Evolutionary conservation across 64 coral and sea anemone species (phyloP).

Genomic region (Porites lutea): DNA sequence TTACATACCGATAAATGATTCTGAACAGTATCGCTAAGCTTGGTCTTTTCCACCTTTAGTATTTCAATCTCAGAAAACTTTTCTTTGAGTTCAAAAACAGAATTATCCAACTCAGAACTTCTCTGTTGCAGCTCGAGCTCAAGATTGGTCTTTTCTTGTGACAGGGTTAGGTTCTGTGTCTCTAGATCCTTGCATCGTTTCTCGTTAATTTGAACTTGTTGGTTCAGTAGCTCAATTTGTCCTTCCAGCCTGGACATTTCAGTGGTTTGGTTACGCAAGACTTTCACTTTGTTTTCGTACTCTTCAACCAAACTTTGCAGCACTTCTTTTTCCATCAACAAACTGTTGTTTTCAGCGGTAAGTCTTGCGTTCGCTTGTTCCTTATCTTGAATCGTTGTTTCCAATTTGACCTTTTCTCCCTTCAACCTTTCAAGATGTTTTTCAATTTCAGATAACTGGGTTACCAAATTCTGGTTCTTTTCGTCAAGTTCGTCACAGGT

Average conservation of each 20-base stretch:
- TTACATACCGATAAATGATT: constrained; percentile 18
- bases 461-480: constrained; percentile 66
- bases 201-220: constrained; percentile 30
- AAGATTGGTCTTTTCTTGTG: constrained; percentile 69
- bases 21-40: constrained; percentile 58
- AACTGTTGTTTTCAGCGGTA: constrained; percentile 40
- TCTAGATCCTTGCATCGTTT: constrained; percentile 57
- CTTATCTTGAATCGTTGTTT: constrained; percentile 52
- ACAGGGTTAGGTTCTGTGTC: constrained; percentile 55
- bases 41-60: constrained; percentile 55
- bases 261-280: background rate
- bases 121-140: constrained; percentile 56
- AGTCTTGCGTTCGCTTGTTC: constrained; percentile 46
- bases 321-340: constrained; percentile 60
- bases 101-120: constrained; percentile 41
- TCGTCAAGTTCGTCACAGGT: constrained; percentile 42
- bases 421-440: constrained; percentile 44
- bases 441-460: constrained; percentile 59
- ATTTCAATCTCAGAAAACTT: constrained; percentile 67
- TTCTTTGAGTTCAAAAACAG: constrained; percentile 54
- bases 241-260: constrained; percentile 32
- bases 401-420: constrained; percentile 66
- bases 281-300: constrained; percentile 43
- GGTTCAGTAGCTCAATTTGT: constrained; percentile 47
- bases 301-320: constrained; percentile 46